A percentile compares a stretch with the other conserved stretches of the same genome.
phyloP scores from a whole-genome alignment of 2,113 vertebrate genomes.

The Formicarius rufipectus region DNA sequence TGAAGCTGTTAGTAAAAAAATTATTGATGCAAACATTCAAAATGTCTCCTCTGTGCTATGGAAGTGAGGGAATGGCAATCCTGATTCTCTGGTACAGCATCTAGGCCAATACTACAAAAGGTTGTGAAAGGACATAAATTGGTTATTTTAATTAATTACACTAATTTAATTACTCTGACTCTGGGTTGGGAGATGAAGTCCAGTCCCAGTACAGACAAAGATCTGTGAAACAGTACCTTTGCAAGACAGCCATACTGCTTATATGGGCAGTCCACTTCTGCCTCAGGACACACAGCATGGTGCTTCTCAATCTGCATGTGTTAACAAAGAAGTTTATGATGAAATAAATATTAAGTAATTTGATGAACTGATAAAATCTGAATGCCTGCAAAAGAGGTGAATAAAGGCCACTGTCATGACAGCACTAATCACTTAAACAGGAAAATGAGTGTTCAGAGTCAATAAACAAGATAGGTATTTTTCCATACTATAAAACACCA shows the following conservation, averaged over 20 bases:
- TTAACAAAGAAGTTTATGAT: neutral
- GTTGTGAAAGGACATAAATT: neutral
- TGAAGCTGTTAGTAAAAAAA: neutral
- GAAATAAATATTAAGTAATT: neutral
- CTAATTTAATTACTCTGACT: too few relatives aligned
- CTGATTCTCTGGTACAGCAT: neutral
- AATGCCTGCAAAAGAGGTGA: neutral
- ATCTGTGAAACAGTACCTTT: slow-evolving; percentile 71
- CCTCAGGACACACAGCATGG: slow-evolving; percentile 75
- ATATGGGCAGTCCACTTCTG: slow-evolving; percentile 82
- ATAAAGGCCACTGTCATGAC: neutral
- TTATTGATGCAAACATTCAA: neutral
- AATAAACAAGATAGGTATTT: neutral
- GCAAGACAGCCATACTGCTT: slow-evolving; percentile 81
- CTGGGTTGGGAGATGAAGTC: neutral
- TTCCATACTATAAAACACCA: neutral
- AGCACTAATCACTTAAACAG: neutral
- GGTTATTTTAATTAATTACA: neutral
- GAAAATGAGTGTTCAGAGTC: neutral
- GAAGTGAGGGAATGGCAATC: neutral
- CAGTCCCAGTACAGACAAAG: neutral
- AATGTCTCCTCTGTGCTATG: neutral
- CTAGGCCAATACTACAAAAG: neutral
- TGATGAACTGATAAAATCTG: neutral
- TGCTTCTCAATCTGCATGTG: slow-evolving; percentile 76